phyloP scores from a whole-genome alignment of 2,797 vertebrate species.

The Pelochelys cantorii region DNA sequence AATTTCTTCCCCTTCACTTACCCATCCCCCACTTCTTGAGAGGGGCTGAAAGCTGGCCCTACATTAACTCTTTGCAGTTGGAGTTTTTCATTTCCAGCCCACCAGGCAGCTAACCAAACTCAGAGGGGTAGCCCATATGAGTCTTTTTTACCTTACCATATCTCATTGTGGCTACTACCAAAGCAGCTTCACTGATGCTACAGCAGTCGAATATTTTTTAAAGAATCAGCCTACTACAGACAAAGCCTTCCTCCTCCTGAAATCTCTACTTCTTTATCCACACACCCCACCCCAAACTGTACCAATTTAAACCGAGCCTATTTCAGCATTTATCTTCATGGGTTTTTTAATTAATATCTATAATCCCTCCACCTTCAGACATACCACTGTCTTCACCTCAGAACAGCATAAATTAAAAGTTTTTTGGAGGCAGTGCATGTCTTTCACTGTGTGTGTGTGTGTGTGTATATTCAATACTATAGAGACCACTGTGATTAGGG shows the following conservation, averaged over 20 bases:
- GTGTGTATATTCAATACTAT: not conserved
- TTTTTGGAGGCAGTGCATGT: not conserved
- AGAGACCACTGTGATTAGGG: not conserved
- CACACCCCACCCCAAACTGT: rapidly evolving
- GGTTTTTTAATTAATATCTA: not conserved
- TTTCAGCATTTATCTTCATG: rapidly evolving
- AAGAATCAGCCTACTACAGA: not conserved
- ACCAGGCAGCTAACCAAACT: not conserved
- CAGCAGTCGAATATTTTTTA: not conserved
- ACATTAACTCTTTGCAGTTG: slow-evolving; percentile 2
- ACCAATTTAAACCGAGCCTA: not conserved
- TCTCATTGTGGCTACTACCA: not conserved
- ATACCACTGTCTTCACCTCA: not conserved
- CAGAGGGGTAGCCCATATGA: not conserved
- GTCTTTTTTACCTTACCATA: rapidly evolving
- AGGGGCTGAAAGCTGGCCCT: not conserved
- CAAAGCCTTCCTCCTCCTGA: not conserved
- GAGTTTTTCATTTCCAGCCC: not conserved
- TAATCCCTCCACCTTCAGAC: rapidly evolving
- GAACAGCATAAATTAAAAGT: not conserved
- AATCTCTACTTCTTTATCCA: not conserved
- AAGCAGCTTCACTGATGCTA: not conserved
- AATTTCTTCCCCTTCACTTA: not conserved
- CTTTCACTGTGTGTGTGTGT: not conserved
- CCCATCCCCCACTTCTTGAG: not conserved